Base-by-base conservation (phyloP, 2,113 vertebrate species). In the Amphiprion ocellaris region DNA sequence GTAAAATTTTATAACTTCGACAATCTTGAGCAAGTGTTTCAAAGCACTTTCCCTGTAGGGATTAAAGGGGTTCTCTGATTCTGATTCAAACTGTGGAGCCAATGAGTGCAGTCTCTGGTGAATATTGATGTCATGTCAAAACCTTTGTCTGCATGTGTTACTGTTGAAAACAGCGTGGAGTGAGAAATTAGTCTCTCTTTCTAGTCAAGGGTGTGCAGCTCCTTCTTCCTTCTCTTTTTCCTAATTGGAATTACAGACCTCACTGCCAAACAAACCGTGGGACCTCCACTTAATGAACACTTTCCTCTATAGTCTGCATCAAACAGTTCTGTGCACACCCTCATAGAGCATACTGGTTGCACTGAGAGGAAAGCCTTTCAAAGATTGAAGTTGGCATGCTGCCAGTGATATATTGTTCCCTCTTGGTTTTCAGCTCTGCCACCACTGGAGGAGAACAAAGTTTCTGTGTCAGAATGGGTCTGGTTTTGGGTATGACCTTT, bases 301-400 rank as follows among this genome's bases (percentile, higher is more conserved):
- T 84, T 80, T 71, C 56, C 60, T 84, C 76, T 75, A 19, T 62
- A 67, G 49, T 46, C 41, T 15, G 75, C 62, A 73, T 87, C 66
- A 90, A 83, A 82, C 53, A 50, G 39, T 61, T 82, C 66, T 53
- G 76, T 88, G 74, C 86, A 71, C 77, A 52, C 69, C 67, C 15
- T 78, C 69, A 47, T 11, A 26, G 17, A 63, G 70, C 53, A n/a
- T n/a, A 41, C 63, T 4, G 17, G 70, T 62, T 44, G 67, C 15
- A 54, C 65, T 26, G 50, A 85, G 69, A 81, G 80, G 70, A 83
- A 68, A 86, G 44, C 60, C 59, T 58, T 55, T 86, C 62, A 88
- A 82, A 70, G 73, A 84, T 60, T 44, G 4, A 67, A 64, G 54
- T 55, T 8, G 83, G 79, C 78, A 53, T 10, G 3, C 44, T 74